Percentiles rank a stretch among this genome's conserved stretches.
phyloP scores from a whole-genome alignment of 2,888 invertebrate species.

The Hypercompe scribonia region DNA sequence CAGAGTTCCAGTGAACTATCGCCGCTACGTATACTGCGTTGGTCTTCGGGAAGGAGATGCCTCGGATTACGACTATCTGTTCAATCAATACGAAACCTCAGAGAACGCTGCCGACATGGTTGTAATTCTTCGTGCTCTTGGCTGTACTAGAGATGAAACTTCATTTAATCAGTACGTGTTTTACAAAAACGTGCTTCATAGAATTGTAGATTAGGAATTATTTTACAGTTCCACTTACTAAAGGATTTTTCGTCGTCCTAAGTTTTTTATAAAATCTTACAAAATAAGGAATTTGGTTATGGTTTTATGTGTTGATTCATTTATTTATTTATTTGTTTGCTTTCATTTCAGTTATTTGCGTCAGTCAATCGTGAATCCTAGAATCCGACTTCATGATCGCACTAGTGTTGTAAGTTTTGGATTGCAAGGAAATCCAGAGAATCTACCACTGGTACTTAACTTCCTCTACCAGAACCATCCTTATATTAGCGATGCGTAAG shows the following conservation, averaged over 20 bases:
- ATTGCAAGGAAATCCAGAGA: constrained; percentile 85
- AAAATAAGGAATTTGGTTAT: not conserved
- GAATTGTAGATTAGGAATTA: not conserved
- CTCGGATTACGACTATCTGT: constrained; percentile 88
- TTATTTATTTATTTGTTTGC: not conserved
- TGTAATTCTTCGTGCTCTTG: constrained; percentile 83
- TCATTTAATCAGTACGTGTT: constrained; percentile 66
- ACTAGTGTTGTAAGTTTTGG: constrained; percentile 81
- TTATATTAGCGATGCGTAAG: constrained; percentile 67
- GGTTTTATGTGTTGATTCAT: not conserved
- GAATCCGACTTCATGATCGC: constrained; percentile 81
- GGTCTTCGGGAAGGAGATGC: constrained; percentile 86
- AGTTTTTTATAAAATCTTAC: not conserved
- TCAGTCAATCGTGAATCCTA: constrained; percentile 75
- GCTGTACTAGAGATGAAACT: constrained; percentile 67
- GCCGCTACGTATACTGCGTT: constrained; percentile 88
- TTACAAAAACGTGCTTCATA: not conserved
- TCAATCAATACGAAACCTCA: constrained; percentile 84
- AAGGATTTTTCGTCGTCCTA: not conserved
- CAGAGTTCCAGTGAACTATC: constrained; percentile 87
- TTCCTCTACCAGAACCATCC: constrained; percentile 75
- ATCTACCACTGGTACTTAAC: constrained; percentile 82
- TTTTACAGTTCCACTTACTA: not conserved
- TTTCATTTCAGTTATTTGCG: constrained; percentile 79
- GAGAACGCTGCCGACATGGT: constrained; percentile 88